These are phyloP conservation scores for Cyclina sinensis DNA, from an alignment of 1,140 invertebrate genomes.

Conservation along the genomic window DNA sequence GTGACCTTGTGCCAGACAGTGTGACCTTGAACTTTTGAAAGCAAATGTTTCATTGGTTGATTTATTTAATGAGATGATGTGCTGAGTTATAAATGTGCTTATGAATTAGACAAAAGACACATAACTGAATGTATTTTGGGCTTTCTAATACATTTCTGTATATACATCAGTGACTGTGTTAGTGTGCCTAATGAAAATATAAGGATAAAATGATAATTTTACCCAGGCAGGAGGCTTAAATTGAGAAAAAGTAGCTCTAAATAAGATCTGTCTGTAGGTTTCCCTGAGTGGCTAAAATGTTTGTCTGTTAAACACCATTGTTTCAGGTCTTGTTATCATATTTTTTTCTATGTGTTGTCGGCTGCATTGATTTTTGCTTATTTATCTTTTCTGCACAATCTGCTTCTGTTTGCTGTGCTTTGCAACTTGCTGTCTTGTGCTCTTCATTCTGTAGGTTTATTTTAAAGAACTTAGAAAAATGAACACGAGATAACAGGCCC, in stretches of 20 bases:
- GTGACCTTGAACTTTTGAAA: constrained; percentile 48
- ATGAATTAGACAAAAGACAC: not conserved
- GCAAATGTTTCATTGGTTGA: constrained; percentile 43
- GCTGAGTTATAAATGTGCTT: constrained; percentile 14
- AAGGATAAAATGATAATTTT: no score
- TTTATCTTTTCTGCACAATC: not conserved
- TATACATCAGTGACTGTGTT: not conserved
- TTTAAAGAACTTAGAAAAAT: no score
- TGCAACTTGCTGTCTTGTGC: not conserved
- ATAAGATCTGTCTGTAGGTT: no score
- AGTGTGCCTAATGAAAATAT: not conserved
- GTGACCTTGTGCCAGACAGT: constrained; percentile 57
- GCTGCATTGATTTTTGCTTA: constrained; percentile 19
- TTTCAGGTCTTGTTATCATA: not conserved
- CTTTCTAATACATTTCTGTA: constrained; percentile 30
- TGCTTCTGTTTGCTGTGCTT: constrained; percentile 21
- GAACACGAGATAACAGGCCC: no score
- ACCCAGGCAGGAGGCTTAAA: no score
- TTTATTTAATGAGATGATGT: constrained; percentile 28
- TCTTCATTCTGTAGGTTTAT: not conserved
- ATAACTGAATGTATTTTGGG: not conserved
- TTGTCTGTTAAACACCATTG: not conserved
- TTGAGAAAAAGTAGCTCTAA: no score
- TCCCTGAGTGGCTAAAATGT: no score
- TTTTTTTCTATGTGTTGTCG: not conserved